Evolutionary conservation across 1,140 invertebrate genomes (phyloP), one percentile per base, ranked within the genome.

Genomic region (Drosophila pallidifrons): DNA sequence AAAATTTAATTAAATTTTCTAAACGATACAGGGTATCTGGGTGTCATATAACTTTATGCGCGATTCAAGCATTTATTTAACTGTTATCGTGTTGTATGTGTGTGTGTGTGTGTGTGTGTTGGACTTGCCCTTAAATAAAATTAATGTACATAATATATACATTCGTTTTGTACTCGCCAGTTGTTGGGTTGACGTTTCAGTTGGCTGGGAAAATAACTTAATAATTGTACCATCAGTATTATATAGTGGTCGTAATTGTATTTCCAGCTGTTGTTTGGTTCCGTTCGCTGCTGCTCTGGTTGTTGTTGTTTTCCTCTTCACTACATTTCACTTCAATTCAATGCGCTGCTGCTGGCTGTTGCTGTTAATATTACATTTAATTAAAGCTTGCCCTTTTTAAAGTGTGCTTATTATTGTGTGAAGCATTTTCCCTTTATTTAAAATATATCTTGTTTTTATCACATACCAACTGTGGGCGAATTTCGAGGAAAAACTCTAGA

Each of bases 271-370:
- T 74, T 41, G 38, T 57, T 57, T 38, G 54, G 38, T 20, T 20
- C 5, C 5, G 32, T 61, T 30, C 10, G 67, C 64, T 68, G 20
- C 3, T 25, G 20, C 20, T 25, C 20, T 25, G 3, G 20, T 25
- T 25, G 20, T 60, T 16, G 47, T 73, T 47, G 71, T 51, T 74
- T 74, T 68, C 65, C 64, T 68, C 67, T 68, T 55, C 65, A 74
- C 67, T 68, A 47, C 65, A 74, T 74, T 32, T 43, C 41, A 43
- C 41, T 43, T 38, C 7, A 7, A 38, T 38, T 38, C 6, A 38
- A 38, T 38, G 1, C 10, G 35, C 1, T 10, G 35, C 35, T 38
- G 32, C 8, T 35, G 7, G 7, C 3, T 38, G 35, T 11, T n/a
- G 41, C 3, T 45, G 13, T 58, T 58, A 10, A 43, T 68, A 73